Base-by-base conservation (phyloP, 2,888 invertebrate genomes). In the Drosophila subquinaria region DNA sequence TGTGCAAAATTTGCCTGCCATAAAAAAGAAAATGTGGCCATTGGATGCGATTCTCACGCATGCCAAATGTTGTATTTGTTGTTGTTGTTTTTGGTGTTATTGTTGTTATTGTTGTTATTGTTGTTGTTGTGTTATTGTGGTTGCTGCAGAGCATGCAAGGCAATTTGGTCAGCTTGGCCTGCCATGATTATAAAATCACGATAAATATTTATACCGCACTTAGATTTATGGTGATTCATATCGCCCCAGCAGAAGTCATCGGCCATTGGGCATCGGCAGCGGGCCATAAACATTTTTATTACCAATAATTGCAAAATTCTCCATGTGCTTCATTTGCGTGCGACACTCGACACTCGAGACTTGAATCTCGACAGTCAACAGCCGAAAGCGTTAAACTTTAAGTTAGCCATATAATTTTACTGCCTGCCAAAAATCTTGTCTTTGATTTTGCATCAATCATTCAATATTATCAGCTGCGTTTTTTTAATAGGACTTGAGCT, bases 131-230 rank as follows among this genome's bases (percentile, higher is more conserved):
- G 17, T 17, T 42, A 9, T 10, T 57, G 40, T 23, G 43, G 60
- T 11, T n/a, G 48, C 15, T 57, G 57, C 57, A 38, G 61, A 43
- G 72, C 76, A 65, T 74, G 76, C 79, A 53, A 69, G 67, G 60
- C 69, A 64, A 62, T 63, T 64, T 52, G 72, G 69, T 43, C 38
- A 27, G 45, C 42, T 30, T 56, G 38, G 59, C 13, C 56, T 59
- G 79, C 20, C 67, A 76, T 86, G 86, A 86, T 82, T 88, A 82
- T 84, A 84, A 84, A 84, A 86, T 82, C 71, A 83, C 84, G 84
- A 84, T 84, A 84, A 84, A 84, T 86, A 84, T 84, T 84, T 84
- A 84, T 88, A 80, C 88, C 62, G 74, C 88, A 78, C 81, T 84
- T 76, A 69, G 86, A 84, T 84, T 84, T 84, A 84, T 84, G 74